These are phyloP conservation scores for Balaeniceps rex DNA, from an alignment of 2,113 vertebrate genomes.

Conservation along the genomic window DNA sequence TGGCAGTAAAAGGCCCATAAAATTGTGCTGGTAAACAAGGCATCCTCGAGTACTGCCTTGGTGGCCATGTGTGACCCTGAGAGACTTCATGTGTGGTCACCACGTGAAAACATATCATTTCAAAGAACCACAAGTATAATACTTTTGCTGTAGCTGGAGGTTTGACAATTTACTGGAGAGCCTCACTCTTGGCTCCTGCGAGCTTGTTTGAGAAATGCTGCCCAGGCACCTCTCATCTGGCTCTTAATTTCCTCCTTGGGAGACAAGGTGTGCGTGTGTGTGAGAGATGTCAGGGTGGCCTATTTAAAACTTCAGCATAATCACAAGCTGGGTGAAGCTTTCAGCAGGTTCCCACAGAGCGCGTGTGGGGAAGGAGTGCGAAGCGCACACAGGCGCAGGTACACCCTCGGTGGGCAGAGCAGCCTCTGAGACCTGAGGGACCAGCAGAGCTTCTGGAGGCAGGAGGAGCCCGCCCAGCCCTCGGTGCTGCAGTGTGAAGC, in stretches of 20 bases:
- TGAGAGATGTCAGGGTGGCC: neutral
- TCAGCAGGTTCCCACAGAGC: neutral
- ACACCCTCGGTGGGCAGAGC: fast-evolving
- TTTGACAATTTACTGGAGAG: neutral
- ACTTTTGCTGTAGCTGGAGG: neutral
- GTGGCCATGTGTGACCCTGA: neutral
- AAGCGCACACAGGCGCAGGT: fast-evolving
- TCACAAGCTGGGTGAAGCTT: neutral
- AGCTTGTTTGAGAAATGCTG: neutral
- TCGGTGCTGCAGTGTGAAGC: neutral
- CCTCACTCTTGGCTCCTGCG: neutral
- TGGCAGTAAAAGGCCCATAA: neutral
- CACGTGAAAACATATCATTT: neutral
- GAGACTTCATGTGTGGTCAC: conserved; percentile 1
- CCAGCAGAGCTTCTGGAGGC: neutral
- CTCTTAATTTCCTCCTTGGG: neutral
- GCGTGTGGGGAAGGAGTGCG: fast-evolving
- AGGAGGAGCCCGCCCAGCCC: neutral
- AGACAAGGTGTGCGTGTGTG: neutral
- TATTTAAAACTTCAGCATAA: neutral
- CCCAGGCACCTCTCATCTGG: neutral
- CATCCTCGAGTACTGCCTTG: neutral
- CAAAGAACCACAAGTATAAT: neutral
- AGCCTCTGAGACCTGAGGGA: neutral
- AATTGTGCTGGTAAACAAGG: neutral